These are phyloP conservation scores for Rhagophthalmus giganteus DNA, from an alignment of 2,888 invertebrate genomes.

Conservation along the genomic window DNA sequence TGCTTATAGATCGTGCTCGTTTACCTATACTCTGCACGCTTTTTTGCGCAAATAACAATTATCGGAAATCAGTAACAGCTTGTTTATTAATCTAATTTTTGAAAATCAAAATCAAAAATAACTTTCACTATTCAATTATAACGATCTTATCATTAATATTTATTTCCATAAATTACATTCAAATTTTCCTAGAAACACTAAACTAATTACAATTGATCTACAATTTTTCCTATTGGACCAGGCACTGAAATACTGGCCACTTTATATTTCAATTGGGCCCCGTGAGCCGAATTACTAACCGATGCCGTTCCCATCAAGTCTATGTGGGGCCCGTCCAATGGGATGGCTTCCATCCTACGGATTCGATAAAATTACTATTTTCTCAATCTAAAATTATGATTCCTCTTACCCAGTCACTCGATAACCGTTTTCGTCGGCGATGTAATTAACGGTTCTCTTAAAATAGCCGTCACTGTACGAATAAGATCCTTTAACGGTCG, in stretches of 20 bases:
- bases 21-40: too few species aligned
- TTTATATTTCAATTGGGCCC: slow-evolving; percentile 51
- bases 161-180: too few species aligned
- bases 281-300: slow-evolving; percentile 52
- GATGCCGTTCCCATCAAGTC: slow-evolving; percentile 55
- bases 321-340: slow-evolving; percentile 55
- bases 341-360: slow-evolving; percentile 53
- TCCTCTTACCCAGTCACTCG: slow-evolving; percentile 58
- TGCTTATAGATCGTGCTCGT: too few species aligned
- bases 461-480: slow-evolving; percentile 65
- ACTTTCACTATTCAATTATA: too few species aligned
- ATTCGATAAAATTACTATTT: background rate
- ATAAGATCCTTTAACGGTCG: slow-evolving; percentile 59
- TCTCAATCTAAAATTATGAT: background rate
- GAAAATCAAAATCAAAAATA: too few species aligned
- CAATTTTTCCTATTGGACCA: slow-evolving; percentile 9
- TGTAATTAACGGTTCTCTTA: slow-evolving; percentile 60
- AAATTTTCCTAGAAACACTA: too few species aligned
- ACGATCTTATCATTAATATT: too few species aligned
- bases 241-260: slow-evolving; percentile 45
- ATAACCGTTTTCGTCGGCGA: slow-evolving; percentile 66
- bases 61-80: too few species aligned
- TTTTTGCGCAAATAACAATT: too few species aligned
- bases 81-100: too few species aligned
- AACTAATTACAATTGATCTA: too few species aligned